These are phyloP conservation scores for Cyanistes caeruleus DNA, from an alignment of 2,113 vertebrate species.

Conservation along the genomic window DNA sequence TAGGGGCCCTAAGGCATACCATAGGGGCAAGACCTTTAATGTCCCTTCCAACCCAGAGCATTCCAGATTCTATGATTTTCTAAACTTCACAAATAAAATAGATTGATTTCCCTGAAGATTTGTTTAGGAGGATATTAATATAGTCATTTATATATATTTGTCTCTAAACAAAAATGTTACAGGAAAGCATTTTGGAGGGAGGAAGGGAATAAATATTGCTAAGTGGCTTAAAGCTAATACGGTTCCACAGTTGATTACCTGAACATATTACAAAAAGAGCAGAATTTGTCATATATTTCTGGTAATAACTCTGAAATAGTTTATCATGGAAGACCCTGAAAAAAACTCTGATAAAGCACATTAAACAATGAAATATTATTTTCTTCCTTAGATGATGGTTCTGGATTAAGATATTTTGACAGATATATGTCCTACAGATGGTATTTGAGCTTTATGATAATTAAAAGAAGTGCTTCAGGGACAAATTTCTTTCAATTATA, in stretches of 20 bases:
- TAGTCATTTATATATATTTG: background rate
- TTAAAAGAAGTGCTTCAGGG: background rate
- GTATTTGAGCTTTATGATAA: background rate
- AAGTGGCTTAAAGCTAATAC: background rate
- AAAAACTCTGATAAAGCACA: background rate
- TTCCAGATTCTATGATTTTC: background rate
- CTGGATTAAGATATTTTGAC: background rate
- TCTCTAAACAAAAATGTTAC: background rate
- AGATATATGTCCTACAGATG: fast-evolving
- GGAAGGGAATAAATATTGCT: background rate
- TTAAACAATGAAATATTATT: background rate
- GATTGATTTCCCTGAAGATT: background rate
- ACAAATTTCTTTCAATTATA: background rate
- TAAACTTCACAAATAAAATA: background rate
- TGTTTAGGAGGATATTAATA: background rate
- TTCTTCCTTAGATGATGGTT: background rate
- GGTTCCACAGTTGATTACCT: fast-evolving
- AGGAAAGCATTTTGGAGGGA: background rate
- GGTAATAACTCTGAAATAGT: background rate
- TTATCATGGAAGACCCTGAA: background rate
- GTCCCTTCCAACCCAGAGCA: background rate
- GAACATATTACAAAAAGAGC: background rate
- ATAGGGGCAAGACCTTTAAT: background rate
- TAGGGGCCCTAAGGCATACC: no score
- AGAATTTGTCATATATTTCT: background rate